phyloP scores from a whole-genome alignment of 2,797 vertebrate species.

The Thamnophis elegans region DNA sequence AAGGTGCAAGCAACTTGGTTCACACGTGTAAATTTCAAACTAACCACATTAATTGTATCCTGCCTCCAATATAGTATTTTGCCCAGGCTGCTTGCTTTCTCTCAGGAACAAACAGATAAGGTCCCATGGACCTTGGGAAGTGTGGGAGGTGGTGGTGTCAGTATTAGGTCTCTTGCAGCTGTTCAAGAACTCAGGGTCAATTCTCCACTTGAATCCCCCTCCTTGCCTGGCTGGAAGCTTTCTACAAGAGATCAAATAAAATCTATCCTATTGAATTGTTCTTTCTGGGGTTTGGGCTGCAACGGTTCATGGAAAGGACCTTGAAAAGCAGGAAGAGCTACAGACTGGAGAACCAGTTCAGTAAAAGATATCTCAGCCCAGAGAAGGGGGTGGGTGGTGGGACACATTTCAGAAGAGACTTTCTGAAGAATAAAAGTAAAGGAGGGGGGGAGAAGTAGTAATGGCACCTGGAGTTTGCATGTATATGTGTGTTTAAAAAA shows the following conservation, averaged over 20 bases:
- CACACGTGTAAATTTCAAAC: neutral
- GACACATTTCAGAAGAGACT: neutral
- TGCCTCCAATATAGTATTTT: neutral
- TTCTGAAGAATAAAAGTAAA: neutral
- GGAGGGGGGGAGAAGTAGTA: neutral
- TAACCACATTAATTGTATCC: neutral
- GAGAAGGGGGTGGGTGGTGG: neutral
- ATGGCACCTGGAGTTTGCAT: neutral
- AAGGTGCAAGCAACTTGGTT: neutral
- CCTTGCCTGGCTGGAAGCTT: neutral
- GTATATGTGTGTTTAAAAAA: neutral
- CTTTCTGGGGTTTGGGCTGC: neutral
- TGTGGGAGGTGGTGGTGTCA: neutral
- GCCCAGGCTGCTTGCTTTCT: neutral
- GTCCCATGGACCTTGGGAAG: neutral
- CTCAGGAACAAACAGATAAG: neutral
- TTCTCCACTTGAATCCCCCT: neutral
- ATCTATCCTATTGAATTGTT: neutral
- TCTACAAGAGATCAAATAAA: neutral
- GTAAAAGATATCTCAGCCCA: neutral
- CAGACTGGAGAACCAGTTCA: neutral
- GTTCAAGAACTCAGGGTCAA: neutral
- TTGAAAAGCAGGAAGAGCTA: neutral
- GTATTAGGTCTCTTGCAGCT: neutral
- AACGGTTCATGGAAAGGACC: neutral